Percentiles rank a stretch among this genome's conserved stretches.
Evolutionary conservation across 1,140 invertebrate genomes (phyloP).

Genomic region (Dryas iulia): DNA sequence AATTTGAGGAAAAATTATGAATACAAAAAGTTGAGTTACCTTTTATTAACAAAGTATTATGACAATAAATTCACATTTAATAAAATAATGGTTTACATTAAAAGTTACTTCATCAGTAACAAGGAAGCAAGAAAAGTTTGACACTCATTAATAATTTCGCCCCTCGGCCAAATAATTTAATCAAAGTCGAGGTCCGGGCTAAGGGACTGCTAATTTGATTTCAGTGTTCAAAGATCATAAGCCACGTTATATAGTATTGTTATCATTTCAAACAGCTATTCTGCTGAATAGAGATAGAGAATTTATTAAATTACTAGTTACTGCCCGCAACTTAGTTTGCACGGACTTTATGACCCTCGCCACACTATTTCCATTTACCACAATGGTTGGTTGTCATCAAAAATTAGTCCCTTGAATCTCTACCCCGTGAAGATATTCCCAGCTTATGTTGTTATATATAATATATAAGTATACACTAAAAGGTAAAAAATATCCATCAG

Average conservation of each 20-base stretch:
- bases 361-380: too few species aligned
- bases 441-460: too few species aligned
- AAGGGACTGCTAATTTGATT: neutral
- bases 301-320: too few species aligned
- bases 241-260: neutral
- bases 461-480: too few species aligned
- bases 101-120: constrained; percentile 1
- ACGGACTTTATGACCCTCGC: too few species aligned
- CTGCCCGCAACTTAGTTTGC: too few species aligned
- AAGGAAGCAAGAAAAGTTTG: neutral
- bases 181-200: neutral
- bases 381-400: too few species aligned
- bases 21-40: too few species aligned
- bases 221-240: neutral
- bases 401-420: too few species aligned
- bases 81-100: neutral
- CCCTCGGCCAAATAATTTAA: neutral
- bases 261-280: neutral
- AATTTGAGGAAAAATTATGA: neutral
- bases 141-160: neutral
- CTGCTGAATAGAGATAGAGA: too few species aligned
- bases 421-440: too few species aligned
- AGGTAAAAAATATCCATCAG: too few species aligned
- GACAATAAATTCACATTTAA: neutral
- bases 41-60: neutral